Evolutionary conservation across 2,888 invertebrate species (phyloP).

Genomic region (Ormyrus labotus): DNA sequence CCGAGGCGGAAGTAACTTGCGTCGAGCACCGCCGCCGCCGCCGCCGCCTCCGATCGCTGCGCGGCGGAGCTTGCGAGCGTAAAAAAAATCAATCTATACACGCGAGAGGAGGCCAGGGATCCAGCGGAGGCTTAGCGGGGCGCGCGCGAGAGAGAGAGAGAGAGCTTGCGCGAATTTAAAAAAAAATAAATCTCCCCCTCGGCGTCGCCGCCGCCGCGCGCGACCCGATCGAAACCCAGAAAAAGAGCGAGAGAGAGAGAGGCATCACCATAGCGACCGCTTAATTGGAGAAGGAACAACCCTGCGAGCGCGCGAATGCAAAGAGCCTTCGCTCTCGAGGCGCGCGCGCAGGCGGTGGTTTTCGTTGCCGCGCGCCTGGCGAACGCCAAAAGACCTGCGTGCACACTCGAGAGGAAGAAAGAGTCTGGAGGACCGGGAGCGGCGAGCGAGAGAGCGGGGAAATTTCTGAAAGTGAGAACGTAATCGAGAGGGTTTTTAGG

Average conservation of each 20-base stretch:
- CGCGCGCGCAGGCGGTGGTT: neutral
- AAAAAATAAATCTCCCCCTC: too few species aligned
- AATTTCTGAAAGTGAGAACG: conserved; percentile 45
- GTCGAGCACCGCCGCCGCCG: too few species aligned
- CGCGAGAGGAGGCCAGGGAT: neutral
- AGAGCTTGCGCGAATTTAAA: too few species aligned
- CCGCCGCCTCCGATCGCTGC: too few species aligned
- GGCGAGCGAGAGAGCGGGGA: neutral
- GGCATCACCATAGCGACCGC: conserved; percentile 71
- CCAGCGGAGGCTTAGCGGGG: neutral
- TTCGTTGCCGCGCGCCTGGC: conserved; percentile 26
- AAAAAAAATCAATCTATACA: too few species aligned
- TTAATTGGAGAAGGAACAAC: conserved; percentile 70
- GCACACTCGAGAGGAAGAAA: conserved; percentile 17
- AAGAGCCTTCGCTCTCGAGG: conserved; percentile 54
- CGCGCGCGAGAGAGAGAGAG: neutral
- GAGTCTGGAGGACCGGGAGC: neutral
- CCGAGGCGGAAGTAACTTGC: too few species aligned
- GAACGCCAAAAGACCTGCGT: conserved; percentile 48
- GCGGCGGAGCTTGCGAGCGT: too few species aligned
- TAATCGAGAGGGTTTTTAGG: conserved; percentile 30
- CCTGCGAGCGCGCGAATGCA: neutral
- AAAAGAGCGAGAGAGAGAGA: neutral
- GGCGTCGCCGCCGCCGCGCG: too few species aligned
- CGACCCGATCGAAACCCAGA: too few species aligned